Percentiles rank a stretch among this genome's conserved stretches.
phyloP scores from a whole-genome alignment of 2,888 invertebrate species.

The Volucella bombylans region DNA sequence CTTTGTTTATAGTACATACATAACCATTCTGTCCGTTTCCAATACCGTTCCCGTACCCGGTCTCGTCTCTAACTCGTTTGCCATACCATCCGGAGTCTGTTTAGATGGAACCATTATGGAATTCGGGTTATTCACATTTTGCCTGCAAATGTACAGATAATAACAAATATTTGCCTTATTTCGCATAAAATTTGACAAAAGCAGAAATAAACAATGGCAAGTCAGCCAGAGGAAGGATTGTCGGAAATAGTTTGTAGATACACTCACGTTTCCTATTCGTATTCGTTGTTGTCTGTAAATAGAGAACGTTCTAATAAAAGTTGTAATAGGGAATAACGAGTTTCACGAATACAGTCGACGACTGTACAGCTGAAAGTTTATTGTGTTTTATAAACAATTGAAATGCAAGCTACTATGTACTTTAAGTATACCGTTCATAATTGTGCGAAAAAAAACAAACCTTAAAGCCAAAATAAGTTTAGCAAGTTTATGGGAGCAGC shows the following conservation, averaged over 20 bases:
- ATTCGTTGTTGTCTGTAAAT: neutral
- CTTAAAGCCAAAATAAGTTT: slow-evolving; percentile 1
- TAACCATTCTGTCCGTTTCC: neutral
- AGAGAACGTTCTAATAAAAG: slow-evolving; percentile 8
- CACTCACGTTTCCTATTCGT: slow-evolving; percentile 11
- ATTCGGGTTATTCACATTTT: slow-evolving; percentile 57
- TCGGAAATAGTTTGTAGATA: slow-evolving; percentile 48
- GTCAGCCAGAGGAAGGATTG: slow-evolving; percentile 9
- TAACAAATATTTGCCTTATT: slow-evolving; percentile 64
- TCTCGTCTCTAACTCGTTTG: neutral
- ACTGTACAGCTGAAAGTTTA: neutral
- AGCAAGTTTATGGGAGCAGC: no score
- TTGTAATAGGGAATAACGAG: neutral
- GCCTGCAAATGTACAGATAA: slow-evolving; percentile 50
- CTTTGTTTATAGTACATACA: slow-evolving; percentile 19
- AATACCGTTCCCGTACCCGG: neutral
- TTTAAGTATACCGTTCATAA: neutral
- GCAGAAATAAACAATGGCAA: slow-evolving; percentile 53
- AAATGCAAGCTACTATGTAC: slow-evolving; percentile 4
- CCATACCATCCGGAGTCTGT: neutral
- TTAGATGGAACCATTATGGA: slow-evolving; percentile 47
- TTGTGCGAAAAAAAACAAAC: neutral
- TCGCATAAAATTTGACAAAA: slow-evolving; percentile 63
- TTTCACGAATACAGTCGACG: neutral
- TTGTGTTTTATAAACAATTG: slow-evolving; percentile 28